phyloP scores from a whole-genome alignment of 2,888 invertebrate genomes.

The Orthosia incerta region DNA sequence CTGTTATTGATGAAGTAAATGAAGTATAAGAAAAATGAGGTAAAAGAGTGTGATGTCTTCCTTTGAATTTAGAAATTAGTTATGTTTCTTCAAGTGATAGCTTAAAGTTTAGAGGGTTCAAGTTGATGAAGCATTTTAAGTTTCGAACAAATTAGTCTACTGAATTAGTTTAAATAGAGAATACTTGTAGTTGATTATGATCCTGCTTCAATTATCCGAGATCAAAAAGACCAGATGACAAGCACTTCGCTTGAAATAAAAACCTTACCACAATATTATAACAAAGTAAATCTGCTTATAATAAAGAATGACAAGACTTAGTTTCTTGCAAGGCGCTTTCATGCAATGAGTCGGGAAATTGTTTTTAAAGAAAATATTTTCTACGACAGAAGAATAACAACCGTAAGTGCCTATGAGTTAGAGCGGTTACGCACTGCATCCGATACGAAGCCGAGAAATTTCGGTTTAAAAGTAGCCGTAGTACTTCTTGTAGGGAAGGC shows the following conservation, averaged over 20 bases:
- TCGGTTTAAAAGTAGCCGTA: too few relatives aligned
- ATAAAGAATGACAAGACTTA: not conserved
- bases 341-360: conserved; percentile 9
- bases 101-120: not conserved
- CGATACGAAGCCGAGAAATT: too few relatives aligned
- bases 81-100: not conserved
- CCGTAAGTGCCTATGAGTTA: too few relatives aligned
- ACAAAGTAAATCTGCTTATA: conserved; percentile 15
- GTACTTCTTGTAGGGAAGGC: too few relatives aligned
- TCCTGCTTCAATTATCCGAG: too few relatives aligned
- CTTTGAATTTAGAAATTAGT: not conserved
- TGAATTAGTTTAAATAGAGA: not conserved
- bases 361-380: conserved; percentile 2
- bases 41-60: too few relatives aligned
- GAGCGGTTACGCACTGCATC: too few relatives aligned
- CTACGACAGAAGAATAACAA: too few relatives aligned
- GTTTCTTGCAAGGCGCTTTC: conserved; percentile 1
- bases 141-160: not conserved
- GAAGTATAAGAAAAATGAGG: too few relatives aligned
- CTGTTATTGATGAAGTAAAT: not conserved
- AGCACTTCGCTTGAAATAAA: not conserved
- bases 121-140: not conserved
- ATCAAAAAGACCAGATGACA: not conserved
- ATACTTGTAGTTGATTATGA: not conserved
- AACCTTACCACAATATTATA: not conserved